Evolutionary conservation across 2,797 vertebrate species (phyloP), one percentile per base, ranked within the genome.

Genomic region (Pipistrellus kuhlii): DNA sequence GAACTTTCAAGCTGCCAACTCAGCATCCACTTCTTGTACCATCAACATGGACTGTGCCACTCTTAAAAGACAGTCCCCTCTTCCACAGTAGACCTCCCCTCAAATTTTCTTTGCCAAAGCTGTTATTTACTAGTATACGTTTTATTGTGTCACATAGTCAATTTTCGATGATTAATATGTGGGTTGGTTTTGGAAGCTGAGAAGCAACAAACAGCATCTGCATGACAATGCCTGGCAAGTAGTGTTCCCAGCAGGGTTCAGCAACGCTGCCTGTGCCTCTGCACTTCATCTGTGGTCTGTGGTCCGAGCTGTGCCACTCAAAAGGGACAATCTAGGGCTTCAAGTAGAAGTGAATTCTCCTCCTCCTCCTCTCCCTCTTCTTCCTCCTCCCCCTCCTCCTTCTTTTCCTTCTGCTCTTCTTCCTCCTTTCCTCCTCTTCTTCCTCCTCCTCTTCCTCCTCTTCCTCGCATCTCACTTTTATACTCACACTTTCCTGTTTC

Each of bases 131-230:
- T 27, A 59, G 25, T 27, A 59, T 72, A 23, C 3, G 12, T 75
- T 72, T 68, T 15, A 32, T n/a, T 35, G 57, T 38, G 46, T 48
- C 20, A 23, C 14, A 27, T 30, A 57, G 14, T 68, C 77, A 71
- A 20, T 88, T 82, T 64, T 53, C 57, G 15, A 21, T 8, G 12
- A 55, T 30, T 8, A 44, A 30, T 46, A 10, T 78, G 9, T 62
- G 64, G 48, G 15, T 89, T 80, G 46, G 57, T 80, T 88, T 91
- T 82, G 20, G 59, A 80, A 62, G 44, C 48, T 53, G 35, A 78
- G 73, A 57, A 83, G 12, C 51, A 69, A 9, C 32, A 23, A 25
- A 66, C 0, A 12, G 11, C 6, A n/a, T 57, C 25, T 25, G 6
- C 12, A 0, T 25, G 32, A 2, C 3, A 2, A n/a, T 11, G 18